These are phyloP conservation scores for Perca fluviatilis DNA, from an alignment of 2,113 vertebrate species.

Conservation along the genomic window DNA sequence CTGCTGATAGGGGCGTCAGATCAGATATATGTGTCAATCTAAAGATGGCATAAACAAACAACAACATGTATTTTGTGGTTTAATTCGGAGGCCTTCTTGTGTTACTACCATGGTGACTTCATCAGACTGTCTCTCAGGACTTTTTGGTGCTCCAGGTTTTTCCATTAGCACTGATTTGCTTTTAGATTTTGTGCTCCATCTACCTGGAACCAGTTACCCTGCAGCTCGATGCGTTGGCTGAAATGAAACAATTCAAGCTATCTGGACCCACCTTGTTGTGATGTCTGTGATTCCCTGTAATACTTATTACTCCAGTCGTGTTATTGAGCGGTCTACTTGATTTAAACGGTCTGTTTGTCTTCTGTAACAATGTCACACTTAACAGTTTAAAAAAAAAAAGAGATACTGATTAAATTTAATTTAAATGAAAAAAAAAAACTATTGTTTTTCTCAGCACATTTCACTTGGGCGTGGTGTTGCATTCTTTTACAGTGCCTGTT, in stretches of 20 bases:
- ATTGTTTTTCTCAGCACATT: conserved; percentile 26
- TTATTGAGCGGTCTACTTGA: conserved; percentile 23
- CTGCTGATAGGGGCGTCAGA: neutral
- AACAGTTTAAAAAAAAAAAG: conserved; percentile 18
- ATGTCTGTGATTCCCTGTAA: conserved; percentile 22
- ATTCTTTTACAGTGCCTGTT: conserved; percentile 24
- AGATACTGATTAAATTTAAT: conserved; percentile 15
- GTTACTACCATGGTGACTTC: neutral
- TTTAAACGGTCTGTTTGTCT: conserved; percentile 11
- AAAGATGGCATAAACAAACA: neutral
- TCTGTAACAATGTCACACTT: neutral
- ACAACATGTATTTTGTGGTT: neutral
- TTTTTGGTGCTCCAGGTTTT: conserved; percentile 26
- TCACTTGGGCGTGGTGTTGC: conserved; percentile 21
- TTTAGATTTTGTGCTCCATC: conserved; percentile 56
- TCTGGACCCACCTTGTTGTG: conserved; percentile 6
- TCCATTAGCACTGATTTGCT: conserved; percentile 44
- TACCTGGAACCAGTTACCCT: conserved; percentile 43
- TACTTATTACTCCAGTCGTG: conserved; percentile 9
- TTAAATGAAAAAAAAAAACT: neutral
- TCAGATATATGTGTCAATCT: neutral
- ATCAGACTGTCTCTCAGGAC: conserved; percentile 35
- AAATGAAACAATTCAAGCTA: conserved; percentile 39
- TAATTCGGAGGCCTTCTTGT: neutral
- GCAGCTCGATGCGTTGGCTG: conserved; percentile 13